A percentile compares a stretch with the other conserved stretches of the same genome.
Conservation (phyloP, 2,797 vertebrate species). For the Psittacula echo region DNA sequence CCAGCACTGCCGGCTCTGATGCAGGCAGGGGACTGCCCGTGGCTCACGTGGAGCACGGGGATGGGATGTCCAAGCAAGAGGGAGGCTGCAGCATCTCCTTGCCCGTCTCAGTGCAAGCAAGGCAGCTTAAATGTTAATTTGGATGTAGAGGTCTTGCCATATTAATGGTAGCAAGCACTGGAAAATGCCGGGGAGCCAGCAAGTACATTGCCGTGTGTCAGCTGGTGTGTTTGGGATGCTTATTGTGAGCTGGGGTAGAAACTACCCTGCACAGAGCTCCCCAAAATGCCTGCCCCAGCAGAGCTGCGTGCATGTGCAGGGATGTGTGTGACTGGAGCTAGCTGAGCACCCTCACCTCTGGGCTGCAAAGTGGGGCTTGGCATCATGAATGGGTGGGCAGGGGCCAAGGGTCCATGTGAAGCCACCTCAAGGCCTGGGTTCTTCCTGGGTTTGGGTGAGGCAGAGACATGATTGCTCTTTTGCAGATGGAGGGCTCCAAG, state of each 20-base stretch:
- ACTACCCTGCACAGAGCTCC: not conserved
- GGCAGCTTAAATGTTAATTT: not conserved
- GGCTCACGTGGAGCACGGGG: not conserved
- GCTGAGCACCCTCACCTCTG: not conserved
- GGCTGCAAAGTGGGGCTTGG: not conserved
- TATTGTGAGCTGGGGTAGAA: not conserved
- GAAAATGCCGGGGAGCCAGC: no score
- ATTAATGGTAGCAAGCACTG: not conserved
- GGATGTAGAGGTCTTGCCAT: fast-evolving
- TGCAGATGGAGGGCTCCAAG: constrained; percentile 41
- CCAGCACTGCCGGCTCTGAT: fast-evolving
- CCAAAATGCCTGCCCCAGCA: not conserved
- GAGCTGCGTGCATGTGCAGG: not conserved
- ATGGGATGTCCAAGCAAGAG: not conserved
- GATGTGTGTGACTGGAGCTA: not conserved
- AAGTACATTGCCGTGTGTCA: fast-evolving
- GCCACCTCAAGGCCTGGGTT: no score
- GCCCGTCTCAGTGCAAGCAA: not conserved
- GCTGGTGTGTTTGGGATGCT: not conserved
- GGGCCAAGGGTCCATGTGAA: not conserved
- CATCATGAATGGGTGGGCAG: fast-evolving
- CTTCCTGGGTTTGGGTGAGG: not conserved
- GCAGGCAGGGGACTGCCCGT: not conserved
- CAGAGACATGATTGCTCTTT: not conserved
- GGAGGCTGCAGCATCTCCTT: not conserved